These are phyloP conservation scores for Acrossocheilus wenchowensis DNA, from an alignment of 2,797 vertebrate genomes.

Conservation along the genomic window DNA sequence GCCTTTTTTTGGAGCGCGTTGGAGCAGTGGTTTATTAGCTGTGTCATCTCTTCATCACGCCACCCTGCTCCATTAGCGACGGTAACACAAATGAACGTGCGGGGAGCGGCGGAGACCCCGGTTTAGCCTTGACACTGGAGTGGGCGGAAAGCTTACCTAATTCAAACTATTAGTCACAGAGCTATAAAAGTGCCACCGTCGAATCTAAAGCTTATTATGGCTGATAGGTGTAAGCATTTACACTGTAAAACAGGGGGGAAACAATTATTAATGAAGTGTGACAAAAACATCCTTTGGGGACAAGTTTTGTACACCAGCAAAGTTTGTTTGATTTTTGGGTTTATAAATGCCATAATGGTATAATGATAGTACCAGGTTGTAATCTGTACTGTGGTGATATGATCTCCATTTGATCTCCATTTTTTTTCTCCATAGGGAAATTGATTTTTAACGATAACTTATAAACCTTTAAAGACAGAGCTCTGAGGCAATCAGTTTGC, in stretches of 20 bases:
- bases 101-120: conserved; percentile 17
- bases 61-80: conserved; percentile 50
- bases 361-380: not conserved
- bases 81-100: conserved; percentile 28
- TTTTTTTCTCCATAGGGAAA: not conserved
- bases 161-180: conserved; percentile 72
- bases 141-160: conserved; percentile 65
- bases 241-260: conserved; percentile 67
- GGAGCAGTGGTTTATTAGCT: conserved; percentile 72
- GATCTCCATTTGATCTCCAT: not conserved
- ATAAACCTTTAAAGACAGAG: not conserved
- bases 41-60: conserved; percentile 72
- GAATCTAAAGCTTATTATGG: conserved; percentile 71
- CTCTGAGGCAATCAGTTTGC: not conserved
- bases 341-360: not conserved
- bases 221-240: conserved; percentile 70
- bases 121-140: conserved; percentile 51
- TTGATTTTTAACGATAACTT: not conserved
- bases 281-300: conserved; percentile 65
- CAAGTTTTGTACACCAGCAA: not conserved
- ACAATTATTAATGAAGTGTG: conserved; percentile 72
- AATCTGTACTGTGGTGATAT: not conserved
- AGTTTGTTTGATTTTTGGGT: not conserved
- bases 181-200: conserved; percentile 70
- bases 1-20: conserved; percentile 63